Evolutionary conservation across 2,888 invertebrate species (phyloP).

Genomic region (Caradrina clavipalpis): DNA sequence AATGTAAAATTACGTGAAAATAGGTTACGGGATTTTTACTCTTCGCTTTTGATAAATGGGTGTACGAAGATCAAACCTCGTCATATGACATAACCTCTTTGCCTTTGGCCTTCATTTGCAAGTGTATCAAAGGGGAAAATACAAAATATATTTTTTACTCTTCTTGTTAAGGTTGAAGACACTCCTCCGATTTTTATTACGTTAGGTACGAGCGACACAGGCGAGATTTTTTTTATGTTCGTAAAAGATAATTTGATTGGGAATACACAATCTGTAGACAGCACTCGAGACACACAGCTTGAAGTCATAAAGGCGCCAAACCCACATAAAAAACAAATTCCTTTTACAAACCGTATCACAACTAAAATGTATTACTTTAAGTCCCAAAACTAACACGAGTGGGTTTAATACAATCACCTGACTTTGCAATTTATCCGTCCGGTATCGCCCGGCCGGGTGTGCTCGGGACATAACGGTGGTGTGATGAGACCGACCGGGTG

Average conservation of each 20-base stretch:
- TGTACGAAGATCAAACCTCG: constrained; percentile 17
- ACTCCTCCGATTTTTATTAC: constrained; percentile 50
- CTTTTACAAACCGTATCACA: constrained; percentile 8
- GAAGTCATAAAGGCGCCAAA: not conserved
- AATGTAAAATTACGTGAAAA: constrained; percentile 56
- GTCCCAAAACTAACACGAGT: constrained; percentile 57
- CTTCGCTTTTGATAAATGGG: constrained; percentile 24
- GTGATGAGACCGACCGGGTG: constrained; percentile 77
- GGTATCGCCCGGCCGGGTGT: constrained; percentile 66
- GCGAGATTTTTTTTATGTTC: constrained; percentile 29
- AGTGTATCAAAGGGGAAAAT: constrained; percentile 44
- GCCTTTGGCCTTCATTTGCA: constrained; percentile 39
- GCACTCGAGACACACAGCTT: not conserved
- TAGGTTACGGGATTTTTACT: constrained; percentile 26
- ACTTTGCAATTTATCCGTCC: constrained; percentile 66
- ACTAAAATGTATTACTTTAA: constrained; percentile 30
- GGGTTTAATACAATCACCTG: constrained; percentile 62
- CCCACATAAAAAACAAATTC: constrained; percentile 8
- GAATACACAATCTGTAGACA: constrained; percentile 2
- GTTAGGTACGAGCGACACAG: constrained; percentile 29
- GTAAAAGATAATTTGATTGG: constrained; percentile 44
- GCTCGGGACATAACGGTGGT: constrained; percentile 68
- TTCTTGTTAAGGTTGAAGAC: constrained; percentile 45
- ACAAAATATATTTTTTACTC: constrained; percentile 45
- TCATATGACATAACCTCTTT: constrained; percentile 44